Evolutionary conservation across 2,888 invertebrate species (phyloP).

Genomic region (Herminia tarsipennalis): DNA sequence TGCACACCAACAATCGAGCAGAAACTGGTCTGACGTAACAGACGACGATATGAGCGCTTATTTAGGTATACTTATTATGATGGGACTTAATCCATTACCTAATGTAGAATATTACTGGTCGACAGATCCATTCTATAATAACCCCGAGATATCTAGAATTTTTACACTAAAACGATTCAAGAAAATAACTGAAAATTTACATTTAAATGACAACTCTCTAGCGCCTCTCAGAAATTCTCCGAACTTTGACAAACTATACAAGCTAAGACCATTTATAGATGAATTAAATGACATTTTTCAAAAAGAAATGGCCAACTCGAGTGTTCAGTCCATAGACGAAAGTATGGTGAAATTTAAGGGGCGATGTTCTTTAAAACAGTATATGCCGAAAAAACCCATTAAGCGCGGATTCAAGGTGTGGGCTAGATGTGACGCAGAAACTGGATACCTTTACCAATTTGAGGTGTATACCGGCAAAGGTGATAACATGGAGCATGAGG

Average conservation of each 20-base stretch:
- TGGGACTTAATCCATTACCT: conserved; percentile 1
- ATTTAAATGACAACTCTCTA: no score
- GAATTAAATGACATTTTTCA: no score
- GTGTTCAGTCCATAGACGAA: no score
- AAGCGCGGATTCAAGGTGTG: conserved; percentile 3
- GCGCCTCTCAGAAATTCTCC: no score
- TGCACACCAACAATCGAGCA: conserved; percentile 1
- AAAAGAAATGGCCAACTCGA: no score
- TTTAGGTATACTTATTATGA: conserved; percentile 4
- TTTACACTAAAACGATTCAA: conserved; percentile 7
- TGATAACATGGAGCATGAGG: not conserved
- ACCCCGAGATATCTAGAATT: conserved; percentile 2
- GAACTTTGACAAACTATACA: no score
- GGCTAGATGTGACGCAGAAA: conserved; percentile 1
- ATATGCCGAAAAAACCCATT: conserved; percentile 6
- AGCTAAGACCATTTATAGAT: no score
- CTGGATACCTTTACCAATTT: not conserved
- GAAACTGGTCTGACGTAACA: conserved; percentile 6
- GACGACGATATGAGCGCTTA: conserved; percentile 2
- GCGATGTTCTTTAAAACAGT: not conserved
- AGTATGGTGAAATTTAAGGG: conserved; percentile 1
- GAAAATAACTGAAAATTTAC: conserved; percentile 1
- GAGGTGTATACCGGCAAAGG: conserved; percentile 1
- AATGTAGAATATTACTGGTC: conserved; percentile 5
- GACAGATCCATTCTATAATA: conserved; percentile 6